Evolutionary conservation across 2,888 invertebrate genomes (phyloP), one percentile per base, ranked within the genome.

Genomic region (Limnephilus auricula): DNA sequence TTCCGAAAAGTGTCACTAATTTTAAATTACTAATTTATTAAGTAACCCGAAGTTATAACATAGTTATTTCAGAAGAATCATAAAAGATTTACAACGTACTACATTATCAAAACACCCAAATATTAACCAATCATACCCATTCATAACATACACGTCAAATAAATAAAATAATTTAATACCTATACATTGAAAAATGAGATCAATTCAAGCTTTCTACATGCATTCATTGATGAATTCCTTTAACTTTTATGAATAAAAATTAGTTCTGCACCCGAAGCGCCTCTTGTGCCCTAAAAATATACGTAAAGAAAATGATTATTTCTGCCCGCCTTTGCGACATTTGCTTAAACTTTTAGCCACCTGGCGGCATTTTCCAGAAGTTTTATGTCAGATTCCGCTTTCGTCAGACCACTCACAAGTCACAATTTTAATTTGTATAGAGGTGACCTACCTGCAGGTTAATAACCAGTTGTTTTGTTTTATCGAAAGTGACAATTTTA

Each of bases 321-420:
- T 25, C 25, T 65, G 65, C 5, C 0, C 12, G 32, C 30, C 30
- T 80, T 80, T 5, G 15, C 80, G 80, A 32, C 9, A 80, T 32
- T 32, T 80, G 30, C 15, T 31, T 82, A 9, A 25, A 25, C 12
- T 13, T 40, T 40, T 45, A 40, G 85, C 40, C 85, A 85, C 40
- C 85, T 85, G 85, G 25, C 45, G 85, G 85, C 25, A 40, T 85
- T 85, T 85, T 85, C 85, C 40, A n/a, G 40, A 85, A 85, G 45
- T 30, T 85, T 40, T 82, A 31, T 32, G 80, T 5, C 15, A 15
- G 18, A 18, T 25, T 6, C 25, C 31, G 82, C 25, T 15, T 82
- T 82, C 6, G 25, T 34, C 34, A n/a, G 65, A n/a, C 65, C 25
- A n/a, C 65, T 9, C 65, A 65, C 65, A n/a, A n/a, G n/a, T 65